Evolutionary conservation across 2,888 invertebrate species (phyloP).

Genomic region (Drosophila neutralis): DNA sequence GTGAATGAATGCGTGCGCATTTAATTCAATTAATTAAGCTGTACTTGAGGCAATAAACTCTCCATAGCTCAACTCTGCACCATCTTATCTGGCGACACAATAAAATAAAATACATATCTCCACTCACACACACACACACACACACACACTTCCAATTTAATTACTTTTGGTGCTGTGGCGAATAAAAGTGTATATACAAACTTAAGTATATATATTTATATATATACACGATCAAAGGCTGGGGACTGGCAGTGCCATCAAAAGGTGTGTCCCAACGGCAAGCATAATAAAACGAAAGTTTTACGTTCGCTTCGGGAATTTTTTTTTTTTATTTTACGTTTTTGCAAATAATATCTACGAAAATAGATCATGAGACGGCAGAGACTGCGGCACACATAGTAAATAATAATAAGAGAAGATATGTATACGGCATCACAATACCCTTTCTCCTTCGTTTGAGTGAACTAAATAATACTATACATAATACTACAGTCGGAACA

Average conservation of each 20-base stretch:
- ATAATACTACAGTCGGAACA: neutral
- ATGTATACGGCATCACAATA: slow-evolving; percentile 9
- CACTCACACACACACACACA: slow-evolving; percentile 5
- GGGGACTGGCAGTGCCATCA: slow-evolving; percentile 29
- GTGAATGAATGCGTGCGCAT: slow-evolving; percentile 65
- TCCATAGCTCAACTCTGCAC: slow-evolving; percentile 35
- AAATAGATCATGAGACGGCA: slow-evolving; percentile 75
- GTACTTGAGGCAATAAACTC: slow-evolving; percentile 76
- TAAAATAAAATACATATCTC: slow-evolving; percentile 28
- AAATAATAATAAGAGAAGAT: slow-evolving; percentile 39
- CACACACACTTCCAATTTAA: slow-evolving; percentile 46
- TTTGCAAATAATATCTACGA: slow-evolving; percentile 72
- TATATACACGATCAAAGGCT: slow-evolving; percentile 64
- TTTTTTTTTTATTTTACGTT: slow-evolving; percentile 18
- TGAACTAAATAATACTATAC: neutral
- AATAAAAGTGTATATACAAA: slow-evolving; percentile 5
- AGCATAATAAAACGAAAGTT: slow-evolving; percentile 66
- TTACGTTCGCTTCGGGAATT: slow-evolving; percentile 50
- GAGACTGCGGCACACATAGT: slow-evolving; percentile 55
- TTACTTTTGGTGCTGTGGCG: slow-evolving; percentile 52
- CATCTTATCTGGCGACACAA: slow-evolving; percentile 50
- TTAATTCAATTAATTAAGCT: slow-evolving; percentile 80
- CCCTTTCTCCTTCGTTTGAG: slow-evolving; percentile 2
- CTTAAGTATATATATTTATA: slow-evolving; percentile 6
- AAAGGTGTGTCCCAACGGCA: slow-evolving; percentile 71